Evolutionary conservation across 2,888 invertebrate species (phyloP).

Genomic region (Dasysyrphus tricinctus): DNA sequence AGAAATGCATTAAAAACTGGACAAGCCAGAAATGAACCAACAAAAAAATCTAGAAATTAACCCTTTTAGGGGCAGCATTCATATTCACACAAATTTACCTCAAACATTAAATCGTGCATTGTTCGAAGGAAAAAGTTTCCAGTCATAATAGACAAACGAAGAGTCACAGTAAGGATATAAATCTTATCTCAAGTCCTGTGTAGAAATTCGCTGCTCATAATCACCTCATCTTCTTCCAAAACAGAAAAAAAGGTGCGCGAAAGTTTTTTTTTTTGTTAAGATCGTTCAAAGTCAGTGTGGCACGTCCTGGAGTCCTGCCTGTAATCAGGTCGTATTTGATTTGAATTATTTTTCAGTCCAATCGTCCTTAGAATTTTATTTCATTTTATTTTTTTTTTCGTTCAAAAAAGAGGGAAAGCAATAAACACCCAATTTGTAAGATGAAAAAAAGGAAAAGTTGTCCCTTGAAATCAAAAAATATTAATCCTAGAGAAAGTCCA

Average conservation of each 20-base stretch:
- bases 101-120: slow-evolving; percentile 63
- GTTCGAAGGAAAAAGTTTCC: slow-evolving; percentile 56
- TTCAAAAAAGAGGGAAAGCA: slow-evolving; percentile 30
- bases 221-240: slow-evolving; percentile 60
- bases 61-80: slow-evolving; percentile 33
- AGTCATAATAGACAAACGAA: slow-evolving; percentile 65
- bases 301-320: slow-evolving; percentile 54
- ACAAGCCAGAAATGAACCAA: background rate
- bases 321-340: slow-evolving; percentile 70
- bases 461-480: slow-evolving; percentile 32
- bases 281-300: slow-evolving; percentile 11
- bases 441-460: slow-evolving; percentile 30
- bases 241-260: slow-evolving; percentile 17
- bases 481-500: slow-evolving; percentile 46
- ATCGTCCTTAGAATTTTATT: slow-evolving; percentile 14
- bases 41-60: slow-evolving; percentile 36
- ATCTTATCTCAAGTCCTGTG: slow-evolving; percentile 57
- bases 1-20: slow-evolving; percentile 67
- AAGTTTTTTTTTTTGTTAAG: slow-evolving; percentile 1
- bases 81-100: slow-evolving; percentile 17
- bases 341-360: slow-evolving; percentile 47
- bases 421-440: slow-evolving; percentile 63
- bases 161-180: slow-evolving; percentile 56
- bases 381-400: slow-evolving; percentile 30
- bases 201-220: slow-evolving; percentile 70